These are phyloP conservation scores for Athetis lepigone DNA, from an alignment of 2,888 invertebrate genomes.

Conservation along the genomic window DNA sequence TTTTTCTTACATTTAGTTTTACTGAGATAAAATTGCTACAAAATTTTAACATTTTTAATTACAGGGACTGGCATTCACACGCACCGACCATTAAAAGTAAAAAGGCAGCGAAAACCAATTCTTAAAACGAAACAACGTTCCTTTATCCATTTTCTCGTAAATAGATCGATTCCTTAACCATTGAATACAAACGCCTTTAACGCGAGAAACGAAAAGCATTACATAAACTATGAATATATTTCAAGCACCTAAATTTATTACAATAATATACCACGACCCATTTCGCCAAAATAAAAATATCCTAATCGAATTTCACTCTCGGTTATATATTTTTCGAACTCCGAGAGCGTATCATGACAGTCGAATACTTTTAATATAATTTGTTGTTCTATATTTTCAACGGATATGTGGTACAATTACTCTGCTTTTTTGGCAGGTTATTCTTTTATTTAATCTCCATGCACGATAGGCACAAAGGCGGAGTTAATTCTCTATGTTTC, in stretches of 20 bases:
- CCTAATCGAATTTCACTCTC: background rate
- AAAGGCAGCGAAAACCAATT: too few relatives aligned
- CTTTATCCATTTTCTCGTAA: background rate
- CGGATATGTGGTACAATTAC: too few relatives aligned
- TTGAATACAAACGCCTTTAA: background rate
- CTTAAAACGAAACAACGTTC: background rate
- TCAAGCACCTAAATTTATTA: background rate
- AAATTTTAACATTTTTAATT: too few relatives aligned
- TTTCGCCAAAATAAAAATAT: background rate
- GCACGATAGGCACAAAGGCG: too few relatives aligned
- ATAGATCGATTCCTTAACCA: background rate
- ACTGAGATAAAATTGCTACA: too few relatives aligned
- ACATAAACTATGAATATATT: background rate
- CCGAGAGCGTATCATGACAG: background rate
- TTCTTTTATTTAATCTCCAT: too few relatives aligned
- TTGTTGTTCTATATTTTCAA: background rate
- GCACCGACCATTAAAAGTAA: too few relatives aligned
- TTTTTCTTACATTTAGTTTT: too few relatives aligned
- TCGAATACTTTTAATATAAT: background rate
- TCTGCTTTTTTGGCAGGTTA: too few relatives aligned
- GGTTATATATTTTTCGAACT: slow-evolving; percentile 1
- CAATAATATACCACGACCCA: background rate
- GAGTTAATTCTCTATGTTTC: too few relatives aligned
- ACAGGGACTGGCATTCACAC: too few relatives aligned
- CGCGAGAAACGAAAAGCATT: background rate